These are phyloP conservation scores for Oedothorax gibbosus DNA, from an alignment of 1,140 invertebrate genomes.

Conservation along the genomic window DNA sequence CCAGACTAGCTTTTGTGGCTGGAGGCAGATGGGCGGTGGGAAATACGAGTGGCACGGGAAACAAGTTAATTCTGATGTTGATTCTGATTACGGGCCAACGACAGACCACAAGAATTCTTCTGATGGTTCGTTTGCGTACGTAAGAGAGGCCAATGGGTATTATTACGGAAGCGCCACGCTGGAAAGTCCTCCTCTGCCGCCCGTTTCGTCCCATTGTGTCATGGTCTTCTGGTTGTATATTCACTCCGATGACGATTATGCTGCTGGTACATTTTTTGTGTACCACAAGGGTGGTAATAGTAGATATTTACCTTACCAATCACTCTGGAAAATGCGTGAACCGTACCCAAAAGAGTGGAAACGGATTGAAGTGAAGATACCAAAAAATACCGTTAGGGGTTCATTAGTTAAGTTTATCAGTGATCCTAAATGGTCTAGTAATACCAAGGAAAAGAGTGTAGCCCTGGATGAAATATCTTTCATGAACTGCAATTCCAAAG, in stretches of 20 bases:
- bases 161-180: conserved; percentile 2
- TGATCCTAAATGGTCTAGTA: background rate
- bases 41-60: conserved; percentile 25
- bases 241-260: no score
- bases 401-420: conserved; percentile 11
- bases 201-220: conserved; percentile 54
- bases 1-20: conserved; percentile 44
- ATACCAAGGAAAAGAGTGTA: background rate
- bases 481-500: conserved; percentile 62
- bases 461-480: conserved; percentile 59
- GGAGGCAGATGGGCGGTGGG: conserved; percentile 46
- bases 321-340: background rate
- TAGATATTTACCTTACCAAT: background rate
- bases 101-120: conserved; percentile 36
- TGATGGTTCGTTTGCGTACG: conserved; percentile 31
- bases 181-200: conserved; percentile 37
- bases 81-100: conserved; percentile 3
- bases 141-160: conserved; percentile 7
- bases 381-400: background rate
- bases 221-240: conserved; percentile 55
- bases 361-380: conserved; percentile 25
- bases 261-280: conserved; percentile 29
- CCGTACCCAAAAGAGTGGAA: conserved; percentile 8
- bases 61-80: background rate
- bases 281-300: background rate